phyloP scores from a whole-genome alignment of 2,113 vertebrate genomes.

The Ornithorhynchus anatinus region DNA sequence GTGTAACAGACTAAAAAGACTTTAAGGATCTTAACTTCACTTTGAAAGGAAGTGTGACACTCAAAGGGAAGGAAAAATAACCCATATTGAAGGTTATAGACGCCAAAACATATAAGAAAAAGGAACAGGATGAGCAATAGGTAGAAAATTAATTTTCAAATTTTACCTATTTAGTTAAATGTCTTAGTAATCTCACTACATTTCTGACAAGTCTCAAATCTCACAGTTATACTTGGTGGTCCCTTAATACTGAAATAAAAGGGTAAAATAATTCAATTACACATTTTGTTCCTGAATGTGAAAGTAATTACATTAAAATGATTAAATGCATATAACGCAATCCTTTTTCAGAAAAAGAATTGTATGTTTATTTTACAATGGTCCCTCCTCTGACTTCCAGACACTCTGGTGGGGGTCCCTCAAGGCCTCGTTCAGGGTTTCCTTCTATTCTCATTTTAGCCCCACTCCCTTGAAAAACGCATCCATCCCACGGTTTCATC shows the following conservation, averaged over 20 bases:
- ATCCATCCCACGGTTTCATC: too few species aligned
- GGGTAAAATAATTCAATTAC: neutral
- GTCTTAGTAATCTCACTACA: constrained; percentile 21
- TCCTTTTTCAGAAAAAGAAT: too few species aligned
- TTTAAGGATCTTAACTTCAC: too few species aligned
- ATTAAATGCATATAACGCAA: neutral
- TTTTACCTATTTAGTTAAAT: constrained; percentile 52
- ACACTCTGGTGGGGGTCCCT: too few species aligned
- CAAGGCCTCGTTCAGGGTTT: too few species aligned
- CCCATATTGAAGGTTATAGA: constrained; percentile 6
- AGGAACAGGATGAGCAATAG: constrained; percentile 47
- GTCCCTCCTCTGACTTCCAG: too few species aligned
- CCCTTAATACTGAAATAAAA: constrained; percentile 2
- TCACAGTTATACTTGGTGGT: neutral
- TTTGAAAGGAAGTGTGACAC: too few species aligned
- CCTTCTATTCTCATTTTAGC: too few species aligned
- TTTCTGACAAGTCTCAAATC: constrained; percentile 15
- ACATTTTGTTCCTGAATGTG: neutral
- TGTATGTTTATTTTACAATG: too few species aligned
- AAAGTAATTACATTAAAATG: constrained; percentile 6
- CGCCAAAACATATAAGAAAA: constrained; percentile 30
- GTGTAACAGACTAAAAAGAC: constrained; percentile 45
- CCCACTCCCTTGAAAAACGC: too few species aligned
- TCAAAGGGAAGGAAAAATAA: neutral
- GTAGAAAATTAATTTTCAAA: constrained; percentile 44